These are phyloP conservation scores for Pristionchus fissidentatus DNA, from an alignment of 2,888 invertebrate species.

Conservation along the genomic window DNA sequence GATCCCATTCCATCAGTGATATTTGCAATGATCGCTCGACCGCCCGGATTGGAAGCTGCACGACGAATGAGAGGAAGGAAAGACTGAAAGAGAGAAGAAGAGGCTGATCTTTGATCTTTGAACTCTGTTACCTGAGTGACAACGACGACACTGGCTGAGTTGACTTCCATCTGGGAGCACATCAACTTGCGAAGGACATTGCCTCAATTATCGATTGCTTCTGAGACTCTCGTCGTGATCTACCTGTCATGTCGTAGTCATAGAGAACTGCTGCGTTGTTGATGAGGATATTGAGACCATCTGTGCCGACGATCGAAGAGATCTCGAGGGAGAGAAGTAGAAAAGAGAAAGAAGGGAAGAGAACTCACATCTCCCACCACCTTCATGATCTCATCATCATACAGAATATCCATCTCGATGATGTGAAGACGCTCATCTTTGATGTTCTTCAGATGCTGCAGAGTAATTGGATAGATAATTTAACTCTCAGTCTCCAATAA, in stretches of 20 bases:
- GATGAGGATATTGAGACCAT: slow-evolving; percentile 34
- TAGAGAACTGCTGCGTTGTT: slow-evolving; percentile 30
- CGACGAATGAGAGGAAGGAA: slow-evolving; percentile 42
- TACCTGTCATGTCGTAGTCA: slow-evolving; percentile 28
- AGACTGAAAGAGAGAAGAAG: not conserved
- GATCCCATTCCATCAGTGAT: slow-evolving; percentile 1
- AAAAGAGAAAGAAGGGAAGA: not conserved
- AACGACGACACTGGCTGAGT: slow-evolving; percentile 37
- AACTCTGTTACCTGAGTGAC: slow-evolving; percentile 11
- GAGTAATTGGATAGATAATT: not conserved
- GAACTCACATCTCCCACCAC: not conserved
- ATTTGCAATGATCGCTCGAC: not conserved
- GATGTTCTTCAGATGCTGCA: not conserved
- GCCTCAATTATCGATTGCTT: slow-evolving; percentile 12
- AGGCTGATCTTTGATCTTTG: not conserved
- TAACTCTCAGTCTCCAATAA: not conserved
- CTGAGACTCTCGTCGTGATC: not conserved
- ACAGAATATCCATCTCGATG: slow-evolving; percentile 16
- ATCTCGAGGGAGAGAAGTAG: not conserved
- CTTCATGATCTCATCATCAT: slow-evolving; percentile 37
- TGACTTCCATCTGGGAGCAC: slow-evolving; percentile 37
- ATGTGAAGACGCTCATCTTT: slow-evolving; percentile 33
- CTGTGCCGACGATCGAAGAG: not conserved
- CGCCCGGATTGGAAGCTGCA: not conserved
- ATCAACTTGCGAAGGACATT: slow-evolving; percentile 40